Evolutionary conservation across 2,888 invertebrate species (phyloP), one percentile per base, ranked within the genome.

Genomic region (Dryadula phaetusa): DNA sequence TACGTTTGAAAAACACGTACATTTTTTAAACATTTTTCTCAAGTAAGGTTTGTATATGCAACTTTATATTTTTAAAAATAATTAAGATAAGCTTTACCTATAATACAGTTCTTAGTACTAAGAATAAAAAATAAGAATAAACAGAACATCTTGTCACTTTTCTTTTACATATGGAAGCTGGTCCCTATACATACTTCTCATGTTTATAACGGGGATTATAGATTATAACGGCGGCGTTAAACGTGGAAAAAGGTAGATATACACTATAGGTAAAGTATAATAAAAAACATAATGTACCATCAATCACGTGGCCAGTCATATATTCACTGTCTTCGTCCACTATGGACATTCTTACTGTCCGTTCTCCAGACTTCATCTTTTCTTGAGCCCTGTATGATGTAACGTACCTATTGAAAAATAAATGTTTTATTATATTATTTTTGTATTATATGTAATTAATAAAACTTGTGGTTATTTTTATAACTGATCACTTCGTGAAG

Each of bases 231-330:
- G 2, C 6, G n/a, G n/a, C 40, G 3, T n/a, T 3, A 40, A n/a
- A 40, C 4, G 5, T n/a, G n/a, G n/a, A 4, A n/a, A n/a, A 3
- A n/a, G 46, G 14, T 46, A 46, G 12, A 46, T 12, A 22, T 46
- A 4, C 12, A 14, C 12, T 14, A 22, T 20, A 46, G 4, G 3
- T 46, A 22, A 22, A 47, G 10, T 52, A 52, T 4, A 28, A 52
- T 28, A 52, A 28, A 52, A 52, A 52, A 4, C 8, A 16, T n/a
- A 32, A 8, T 72, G 94, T 87, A 94, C 98, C 97, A 85, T 98
- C 98, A 70, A 98, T 96, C 12, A 95, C 93, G 84, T 98, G 98
- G 0, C 97, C 98, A 37, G 90, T 87, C 84, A 98, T 92, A 79
- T 94, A 98, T 63, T 95, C 95, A 79, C 94, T 94, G 77, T 95